These are phyloP conservation scores for Pangasianodon gigas DNA, from an alignment of 2,113 vertebrate genomes.

Conservation along the genomic window DNA sequence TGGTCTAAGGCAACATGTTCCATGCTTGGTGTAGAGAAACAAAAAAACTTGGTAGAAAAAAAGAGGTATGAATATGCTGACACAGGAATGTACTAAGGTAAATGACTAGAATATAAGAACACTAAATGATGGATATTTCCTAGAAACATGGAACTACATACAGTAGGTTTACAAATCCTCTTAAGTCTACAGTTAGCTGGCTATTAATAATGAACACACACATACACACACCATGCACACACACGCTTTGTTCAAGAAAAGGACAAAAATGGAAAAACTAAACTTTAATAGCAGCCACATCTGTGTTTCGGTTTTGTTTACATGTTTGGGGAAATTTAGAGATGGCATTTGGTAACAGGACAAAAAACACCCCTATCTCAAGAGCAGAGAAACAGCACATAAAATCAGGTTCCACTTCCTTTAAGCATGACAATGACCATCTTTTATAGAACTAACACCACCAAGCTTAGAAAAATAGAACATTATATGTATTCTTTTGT, in stretches of 20 bases:
- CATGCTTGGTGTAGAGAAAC: neutral
- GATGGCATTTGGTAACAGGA: conserved; percentile 20
- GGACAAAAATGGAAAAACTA: conserved; percentile 32
- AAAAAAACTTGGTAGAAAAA: neutral
- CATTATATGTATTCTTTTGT: conserved; percentile 5
- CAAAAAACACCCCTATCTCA: conserved; percentile 23
- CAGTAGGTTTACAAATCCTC: neutral
- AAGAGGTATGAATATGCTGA: neutral
- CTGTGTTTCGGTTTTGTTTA: conserved; percentile 21
- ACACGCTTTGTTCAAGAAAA: conserved; percentile 50
- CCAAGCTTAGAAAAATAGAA: neutral
- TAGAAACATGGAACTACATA: neutral
- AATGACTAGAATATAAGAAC: neutral
- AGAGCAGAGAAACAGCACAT: conserved; percentile 17
- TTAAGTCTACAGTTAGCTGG: neutral
- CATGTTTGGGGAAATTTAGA: conserved; percentile 23
- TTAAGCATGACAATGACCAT: conserved; percentile 1
- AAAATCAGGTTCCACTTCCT: conserved; percentile 38
- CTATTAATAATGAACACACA: neutral
- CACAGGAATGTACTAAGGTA: neutral
- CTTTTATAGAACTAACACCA: conserved; percentile 25
- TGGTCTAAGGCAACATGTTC: conserved; percentile 45
- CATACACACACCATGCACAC: conserved; percentile 67
- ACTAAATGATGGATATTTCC: neutral
- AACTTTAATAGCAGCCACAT: conserved; percentile 54